These are phyloP conservation scores for Gastrophysa polygoni DNA, from an alignment of 2,888 invertebrate species.

Conservation along the genomic window DNA sequence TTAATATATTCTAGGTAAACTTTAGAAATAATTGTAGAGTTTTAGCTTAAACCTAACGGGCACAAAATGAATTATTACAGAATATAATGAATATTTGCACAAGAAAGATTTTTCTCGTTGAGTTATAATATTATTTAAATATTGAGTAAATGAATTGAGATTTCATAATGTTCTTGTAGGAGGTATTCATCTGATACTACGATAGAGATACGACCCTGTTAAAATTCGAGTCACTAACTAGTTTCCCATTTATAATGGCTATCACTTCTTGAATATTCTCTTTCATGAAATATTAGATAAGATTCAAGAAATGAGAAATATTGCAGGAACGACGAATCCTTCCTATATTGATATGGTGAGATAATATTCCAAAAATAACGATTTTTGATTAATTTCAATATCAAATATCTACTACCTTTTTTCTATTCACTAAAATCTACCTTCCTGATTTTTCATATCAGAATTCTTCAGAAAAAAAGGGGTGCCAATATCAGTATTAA, in stretches of 20 bases:
- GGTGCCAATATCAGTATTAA: constrained; percentile 59
- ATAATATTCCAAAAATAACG: too few species aligned
- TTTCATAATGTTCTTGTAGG: neutral
- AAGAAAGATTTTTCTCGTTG: constrained; percentile 27
- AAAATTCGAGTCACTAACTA: too few species aligned
- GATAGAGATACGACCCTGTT: neutral
- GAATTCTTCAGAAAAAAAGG: constrained; percentile 41
- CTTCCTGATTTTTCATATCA: constrained; percentile 38
- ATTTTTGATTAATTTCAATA: neutral
- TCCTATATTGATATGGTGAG: too few species aligned
- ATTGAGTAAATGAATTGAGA: neutral
- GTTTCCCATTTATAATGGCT: too few species aligned
- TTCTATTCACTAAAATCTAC: neutral
- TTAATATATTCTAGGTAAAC: constrained; percentile 48
- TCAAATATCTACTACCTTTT: neutral
- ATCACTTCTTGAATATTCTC: too few species aligned
- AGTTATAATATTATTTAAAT: constrained; percentile 11
- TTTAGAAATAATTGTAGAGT: constrained; percentile 51
- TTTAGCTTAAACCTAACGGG: constrained; percentile 61
- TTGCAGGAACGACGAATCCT: too few species aligned
- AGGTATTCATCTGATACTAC: neutral
- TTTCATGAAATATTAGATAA: too few species aligned
- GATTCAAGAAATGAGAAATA: too few species aligned
- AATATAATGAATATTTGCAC: constrained; percentile 50
- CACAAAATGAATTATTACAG: constrained; percentile 57